Base-by-base conservation (phyloP, 2,113 vertebrate species). In the Brachyistius frenatus region DNA sequence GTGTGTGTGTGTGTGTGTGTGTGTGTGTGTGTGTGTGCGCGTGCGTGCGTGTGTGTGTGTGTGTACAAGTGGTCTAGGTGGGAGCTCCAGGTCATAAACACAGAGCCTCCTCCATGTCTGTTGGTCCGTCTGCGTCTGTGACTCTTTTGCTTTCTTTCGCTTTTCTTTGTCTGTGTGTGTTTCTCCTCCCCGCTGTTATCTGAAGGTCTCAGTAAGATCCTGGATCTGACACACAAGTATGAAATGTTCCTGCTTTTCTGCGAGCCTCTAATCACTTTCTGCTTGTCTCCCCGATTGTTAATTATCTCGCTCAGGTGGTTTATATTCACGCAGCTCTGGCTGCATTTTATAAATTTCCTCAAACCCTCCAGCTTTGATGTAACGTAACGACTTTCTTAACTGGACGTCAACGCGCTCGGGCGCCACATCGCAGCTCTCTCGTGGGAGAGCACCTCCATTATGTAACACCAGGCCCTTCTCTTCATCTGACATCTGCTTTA, bases 81-180 rank as follows among this genome's bases (percentile, higher is more conserved):
- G 87, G 90, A 81, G 88, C 84, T 73, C 0, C 56, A 58, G 79
- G 74, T 90, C 85, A 83, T 91, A 93, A 89, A 92, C 87, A 91
- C 16, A 47, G 70, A 90, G 61, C 80, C 86, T 88, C 88, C 84
- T 81, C 88, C 64, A 0, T 78, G 89, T 92, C 90, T 91, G 86
- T 83, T 50, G 70, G 39, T 90, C 79, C 36, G 49, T 52, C 55
- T 14, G 53, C 33, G 47, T 85, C 86, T 84, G 71, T 63, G 60
- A 35, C 33, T 67, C 36, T 67, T 55, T 73, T 53, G 6, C 65
- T 67, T 68, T 77, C 44, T 58, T 60, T 47, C 35, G 44, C 32
- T 68, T 23, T 10, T 47, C 44, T 76, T 62, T 70, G 57, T 74
- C 61, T 67, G 65, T 73, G 72, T 77, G 61, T 82, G 73, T 68